phyloP scores from a whole-genome alignment of 2,888 invertebrate species.

The Stenchaetothrips biformis region DNA sequence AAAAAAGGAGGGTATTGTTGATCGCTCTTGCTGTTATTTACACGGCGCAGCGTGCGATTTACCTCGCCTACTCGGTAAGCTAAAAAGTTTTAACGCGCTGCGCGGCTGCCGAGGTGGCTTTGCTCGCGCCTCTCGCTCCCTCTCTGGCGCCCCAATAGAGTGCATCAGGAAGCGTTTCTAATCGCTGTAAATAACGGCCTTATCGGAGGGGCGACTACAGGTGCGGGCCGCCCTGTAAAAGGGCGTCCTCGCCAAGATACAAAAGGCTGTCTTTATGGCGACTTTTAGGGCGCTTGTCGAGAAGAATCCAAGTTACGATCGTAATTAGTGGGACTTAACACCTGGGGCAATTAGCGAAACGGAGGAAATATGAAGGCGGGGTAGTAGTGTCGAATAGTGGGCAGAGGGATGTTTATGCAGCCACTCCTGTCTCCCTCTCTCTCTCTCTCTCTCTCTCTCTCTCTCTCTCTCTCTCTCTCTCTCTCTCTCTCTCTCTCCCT shows the following conservation, averaged over 20 bases:
- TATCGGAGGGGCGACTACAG: neutral
- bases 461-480: neutral
- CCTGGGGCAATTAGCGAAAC: constrained; percentile 20
- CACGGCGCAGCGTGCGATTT: no score
- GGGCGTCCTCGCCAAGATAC: neutral
- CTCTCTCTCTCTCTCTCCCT: neutral
- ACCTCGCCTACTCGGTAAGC: no score
- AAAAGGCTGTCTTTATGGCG: constrained; percentile 18
- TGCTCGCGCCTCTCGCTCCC: no score
- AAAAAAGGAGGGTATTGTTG: no score
- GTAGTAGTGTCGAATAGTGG: neutral
- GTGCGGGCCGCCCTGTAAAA: neutral
- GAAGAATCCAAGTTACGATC: constrained; percentile 24
- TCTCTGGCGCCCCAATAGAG: neutral
- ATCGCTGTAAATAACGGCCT: constrained; percentile 18
- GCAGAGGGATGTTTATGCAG: neutral
- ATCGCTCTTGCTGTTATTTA: no score
- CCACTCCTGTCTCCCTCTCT: neutral
- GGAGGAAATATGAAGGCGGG: neutral
- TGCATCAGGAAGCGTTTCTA: constrained; percentile 18
- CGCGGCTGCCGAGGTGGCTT: neutral
- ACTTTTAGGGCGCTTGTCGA: constrained; percentile 20
- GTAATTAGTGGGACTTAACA: constrained; percentile 21
- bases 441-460: neutral
- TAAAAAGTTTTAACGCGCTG: neutral